phyloP scores from a whole-genome alignment of 2,113 vertebrate species.

The Cyprichromis sp. region DNA sequence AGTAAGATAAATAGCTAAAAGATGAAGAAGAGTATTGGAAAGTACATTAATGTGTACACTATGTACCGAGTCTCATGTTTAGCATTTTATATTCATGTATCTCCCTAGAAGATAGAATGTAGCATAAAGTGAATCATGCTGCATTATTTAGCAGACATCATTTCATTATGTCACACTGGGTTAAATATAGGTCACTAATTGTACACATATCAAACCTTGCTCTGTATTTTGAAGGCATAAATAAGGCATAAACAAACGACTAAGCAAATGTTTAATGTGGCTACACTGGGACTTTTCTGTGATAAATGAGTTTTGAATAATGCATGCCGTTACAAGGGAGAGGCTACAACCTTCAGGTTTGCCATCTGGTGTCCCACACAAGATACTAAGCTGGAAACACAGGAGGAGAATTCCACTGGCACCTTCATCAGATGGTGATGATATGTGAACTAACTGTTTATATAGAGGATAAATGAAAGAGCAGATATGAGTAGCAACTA shows the following conservation, averaged over 20 bases:
- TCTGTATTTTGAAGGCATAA: slow-evolving; percentile 37
- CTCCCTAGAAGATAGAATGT: not conserved
- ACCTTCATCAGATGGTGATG: not conserved
- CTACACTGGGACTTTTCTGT: slow-evolving; percentile 37
- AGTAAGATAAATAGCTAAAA: not conserved
- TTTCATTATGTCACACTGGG: slow-evolving; percentile 1
- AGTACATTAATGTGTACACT: not conserved
- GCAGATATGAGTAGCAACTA: not conserved
- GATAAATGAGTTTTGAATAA: slow-evolving; percentile 61
- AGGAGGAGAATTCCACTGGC: not conserved
- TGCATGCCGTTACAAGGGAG: slow-evolving; percentile 40
- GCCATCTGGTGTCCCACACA: slow-evolving; percentile 44
- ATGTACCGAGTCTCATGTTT: not conserved
- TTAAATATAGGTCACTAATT: slow-evolving; percentile 51
- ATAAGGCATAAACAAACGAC: slow-evolving; percentile 53
- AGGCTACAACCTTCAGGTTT: slow-evolving; percentile 53
- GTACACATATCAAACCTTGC: slow-evolving; percentile 23
- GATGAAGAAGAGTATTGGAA: not conserved
- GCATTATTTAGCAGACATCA: not conserved
- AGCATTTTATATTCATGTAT: not conserved
- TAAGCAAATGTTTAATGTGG: slow-evolving; percentile 33
- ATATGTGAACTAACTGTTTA: not conserved
- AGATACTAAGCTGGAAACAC: not conserved
- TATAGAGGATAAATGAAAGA: not conserved
- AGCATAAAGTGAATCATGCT: not conserved